A percentile compares a stretch with the other conserved stretches of the same genome.
Conservation (phyloP, 1,140 invertebrate species). For the Odontomachus brunneus region DNA sequence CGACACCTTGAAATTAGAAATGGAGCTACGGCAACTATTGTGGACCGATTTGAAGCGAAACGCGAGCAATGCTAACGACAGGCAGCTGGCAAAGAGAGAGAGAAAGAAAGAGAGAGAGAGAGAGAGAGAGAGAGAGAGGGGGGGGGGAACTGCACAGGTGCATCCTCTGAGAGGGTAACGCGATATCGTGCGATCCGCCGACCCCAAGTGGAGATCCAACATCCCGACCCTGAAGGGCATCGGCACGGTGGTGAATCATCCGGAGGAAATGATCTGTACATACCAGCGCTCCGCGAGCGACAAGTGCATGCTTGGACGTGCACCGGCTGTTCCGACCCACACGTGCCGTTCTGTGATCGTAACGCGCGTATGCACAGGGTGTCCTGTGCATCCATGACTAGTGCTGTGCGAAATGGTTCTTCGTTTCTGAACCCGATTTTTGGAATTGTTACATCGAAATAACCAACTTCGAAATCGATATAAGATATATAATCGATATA, state of each 20-base stretch:
- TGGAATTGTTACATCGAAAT: no score
- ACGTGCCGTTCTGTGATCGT: constrained; percentile 50
- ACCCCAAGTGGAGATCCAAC: constrained; percentile 41
- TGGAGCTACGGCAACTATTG: not conserved
- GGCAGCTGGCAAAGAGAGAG: not conserved
- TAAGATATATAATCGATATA: no score
- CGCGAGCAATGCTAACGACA: not conserved
- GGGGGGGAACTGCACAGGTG: constrained; percentile 67
- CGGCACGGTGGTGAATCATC: constrained; percentile 69
- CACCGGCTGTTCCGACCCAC: constrained; percentile 46
- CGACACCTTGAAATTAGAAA: not conserved
- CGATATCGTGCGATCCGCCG: constrained; percentile 75
- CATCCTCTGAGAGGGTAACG: constrained; percentile 68
- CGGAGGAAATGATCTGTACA: constrained; percentile 69
- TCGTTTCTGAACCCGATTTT: no score
- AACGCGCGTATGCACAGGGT: constrained; percentile 37
- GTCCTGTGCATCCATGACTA: not conserved
- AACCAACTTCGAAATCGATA: no score
- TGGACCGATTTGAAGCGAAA: not conserved
- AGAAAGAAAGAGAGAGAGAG: not conserved
- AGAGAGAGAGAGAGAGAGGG: not conserved
- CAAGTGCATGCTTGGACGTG: constrained; percentile 43
- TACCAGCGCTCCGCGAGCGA: constrained; percentile 44
- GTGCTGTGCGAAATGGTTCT: no score
- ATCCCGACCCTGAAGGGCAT: constrained; percentile 59